Percentiles rank a stretch among this genome's conserved stretches.
phyloP scores from a whole-genome alignment of 2,113 vertebrate species.

The Felis catus region DNA sequence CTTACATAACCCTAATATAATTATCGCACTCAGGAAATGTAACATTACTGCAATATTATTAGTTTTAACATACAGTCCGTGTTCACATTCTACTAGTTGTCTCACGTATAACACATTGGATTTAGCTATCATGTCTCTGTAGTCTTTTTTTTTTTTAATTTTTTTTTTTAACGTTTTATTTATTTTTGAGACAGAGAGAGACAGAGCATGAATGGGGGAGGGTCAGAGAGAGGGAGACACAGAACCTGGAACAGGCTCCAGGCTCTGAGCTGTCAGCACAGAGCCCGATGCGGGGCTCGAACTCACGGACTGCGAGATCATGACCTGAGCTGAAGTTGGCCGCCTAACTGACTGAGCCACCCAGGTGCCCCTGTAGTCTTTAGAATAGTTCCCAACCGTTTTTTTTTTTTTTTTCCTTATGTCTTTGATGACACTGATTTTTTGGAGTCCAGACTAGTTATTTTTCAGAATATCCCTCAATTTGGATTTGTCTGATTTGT shows the following conservation, averaged over 20 bases:
- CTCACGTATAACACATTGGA: not conserved
- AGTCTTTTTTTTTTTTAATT: constrained; percentile 15
- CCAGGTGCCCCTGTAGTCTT: not conserved
- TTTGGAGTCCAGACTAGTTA: constrained; percentile 30
- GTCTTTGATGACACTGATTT: not conserved
- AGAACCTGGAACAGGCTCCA: no score
- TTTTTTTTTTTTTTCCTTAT: constrained; percentile 10
- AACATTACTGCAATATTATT: not conserved
- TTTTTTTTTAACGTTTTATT: not conserved
- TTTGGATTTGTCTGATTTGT: constrained; percentile 44
- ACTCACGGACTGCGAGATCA: no score
- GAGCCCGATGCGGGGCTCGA: no score
- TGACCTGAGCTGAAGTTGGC: no score
- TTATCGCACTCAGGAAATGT: not conserved
- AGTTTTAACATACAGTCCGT: not conserved
- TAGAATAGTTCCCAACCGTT: not conserved
- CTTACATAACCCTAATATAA: constrained; percentile 16
- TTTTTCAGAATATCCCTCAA: constrained; percentile 28
- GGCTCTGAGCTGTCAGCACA: no score
- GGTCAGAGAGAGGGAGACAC: no score
- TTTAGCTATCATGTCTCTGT: constrained; percentile 32
- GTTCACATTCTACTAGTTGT: not conserved
- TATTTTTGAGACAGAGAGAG: no score
- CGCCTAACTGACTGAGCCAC: no score
- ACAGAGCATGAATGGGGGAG: no score